Evolutionary conservation across 1,140 invertebrate species (phyloP).

Genomic region (Caenorhabditis briggsae): DNA sequence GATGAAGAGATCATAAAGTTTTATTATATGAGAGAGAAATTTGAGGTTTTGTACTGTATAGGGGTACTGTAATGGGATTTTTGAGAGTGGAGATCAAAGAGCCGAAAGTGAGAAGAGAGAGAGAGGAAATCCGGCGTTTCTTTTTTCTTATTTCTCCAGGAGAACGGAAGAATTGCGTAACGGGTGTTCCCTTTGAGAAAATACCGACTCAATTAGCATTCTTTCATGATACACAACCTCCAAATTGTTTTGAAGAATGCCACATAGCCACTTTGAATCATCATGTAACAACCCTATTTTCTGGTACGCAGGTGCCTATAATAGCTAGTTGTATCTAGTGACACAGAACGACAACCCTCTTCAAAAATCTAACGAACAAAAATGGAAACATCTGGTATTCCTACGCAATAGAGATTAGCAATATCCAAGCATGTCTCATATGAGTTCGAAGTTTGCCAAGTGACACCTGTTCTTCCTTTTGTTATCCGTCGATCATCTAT

Average conservation of each 20-base stretch:
- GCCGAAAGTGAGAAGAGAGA: not conserved
- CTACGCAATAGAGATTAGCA: slow-evolving; percentile 5
- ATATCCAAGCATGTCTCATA: too few species aligned
- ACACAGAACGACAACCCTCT: not conserved
- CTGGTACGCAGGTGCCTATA: not conserved
- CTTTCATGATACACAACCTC: not conserved
- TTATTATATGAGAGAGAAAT: not conserved
- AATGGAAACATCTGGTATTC: not conserved
- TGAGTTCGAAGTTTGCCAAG: too few species aligned
- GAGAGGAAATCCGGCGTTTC: slow-evolving; percentile 20
- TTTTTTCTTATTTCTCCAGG: not conserved
- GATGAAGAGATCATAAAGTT: not conserved
- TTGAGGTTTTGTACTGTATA: not conserved
- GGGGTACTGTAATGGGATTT: not conserved
- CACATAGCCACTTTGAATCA: not conserved
- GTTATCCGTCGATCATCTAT: not conserved
- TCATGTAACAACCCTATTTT: not conserved
- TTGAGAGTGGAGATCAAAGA: not conserved
- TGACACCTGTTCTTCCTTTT: not conserved
- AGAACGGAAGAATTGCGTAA: not conserved
- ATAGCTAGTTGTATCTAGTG: slow-evolving; percentile 1
- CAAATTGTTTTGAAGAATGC: not conserved
- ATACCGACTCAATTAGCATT: slow-evolving; percentile 21
- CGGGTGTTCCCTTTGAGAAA: not conserved
- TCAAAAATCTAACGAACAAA: not conserved